Conservation (phyloP, 2,113 vertebrate species). For the Psettodes erumei region DNA sequence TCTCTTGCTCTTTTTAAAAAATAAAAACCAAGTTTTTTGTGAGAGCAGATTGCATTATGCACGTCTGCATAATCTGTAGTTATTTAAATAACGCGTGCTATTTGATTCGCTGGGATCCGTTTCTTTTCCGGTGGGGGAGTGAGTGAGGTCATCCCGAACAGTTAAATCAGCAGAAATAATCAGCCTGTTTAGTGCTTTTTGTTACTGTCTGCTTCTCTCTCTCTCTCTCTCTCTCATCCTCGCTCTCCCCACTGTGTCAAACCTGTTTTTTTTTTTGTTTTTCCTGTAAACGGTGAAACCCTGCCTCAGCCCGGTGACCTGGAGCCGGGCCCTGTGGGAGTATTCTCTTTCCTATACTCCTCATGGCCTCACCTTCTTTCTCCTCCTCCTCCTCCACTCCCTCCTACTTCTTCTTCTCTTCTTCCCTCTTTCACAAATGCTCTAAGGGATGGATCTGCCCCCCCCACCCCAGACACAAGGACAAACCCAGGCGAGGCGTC, state of each 20-base stretch:
- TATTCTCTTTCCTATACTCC: conserved; percentile 69
- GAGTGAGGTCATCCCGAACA: conserved; percentile 32
- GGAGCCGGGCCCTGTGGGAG: conserved; percentile 70
- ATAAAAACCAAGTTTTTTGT: no score
- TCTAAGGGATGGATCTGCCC: conserved; percentile 62
- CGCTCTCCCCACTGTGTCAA: conserved; percentile 55
- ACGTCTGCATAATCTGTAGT: no score
- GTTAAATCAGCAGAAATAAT: conserved; percentile 70
- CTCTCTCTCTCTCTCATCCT: conserved; percentile 38
- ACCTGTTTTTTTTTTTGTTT: conserved; percentile 40
- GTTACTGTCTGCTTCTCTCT: conserved; percentile 16
- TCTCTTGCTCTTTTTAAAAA: no score
- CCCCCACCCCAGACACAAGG: conserved; percentile 63
- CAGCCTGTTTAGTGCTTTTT: conserved; percentile 45
- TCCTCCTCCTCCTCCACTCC: conserved; percentile 38
- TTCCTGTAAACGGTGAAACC: conserved; percentile 76
- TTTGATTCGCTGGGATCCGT: conserved; percentile 56
- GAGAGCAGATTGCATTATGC: no score
- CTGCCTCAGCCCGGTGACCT: conserved; percentile 68
- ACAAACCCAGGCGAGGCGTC: conserved; percentile 43
- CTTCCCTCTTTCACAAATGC: conserved; percentile 47
- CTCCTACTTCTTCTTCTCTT: conserved; percentile 6
- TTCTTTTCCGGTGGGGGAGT: conserved; percentile 2
- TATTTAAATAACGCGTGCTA: conserved; percentile 24
- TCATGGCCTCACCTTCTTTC: conserved; percentile 58